Percentiles rank a stretch among this genome's conserved stretches.
These are phyloP conservation scores for Pogonus chalceus DNA, from an alignment of 1,140 invertebrate species.

Conservation along the genomic window DNA sequence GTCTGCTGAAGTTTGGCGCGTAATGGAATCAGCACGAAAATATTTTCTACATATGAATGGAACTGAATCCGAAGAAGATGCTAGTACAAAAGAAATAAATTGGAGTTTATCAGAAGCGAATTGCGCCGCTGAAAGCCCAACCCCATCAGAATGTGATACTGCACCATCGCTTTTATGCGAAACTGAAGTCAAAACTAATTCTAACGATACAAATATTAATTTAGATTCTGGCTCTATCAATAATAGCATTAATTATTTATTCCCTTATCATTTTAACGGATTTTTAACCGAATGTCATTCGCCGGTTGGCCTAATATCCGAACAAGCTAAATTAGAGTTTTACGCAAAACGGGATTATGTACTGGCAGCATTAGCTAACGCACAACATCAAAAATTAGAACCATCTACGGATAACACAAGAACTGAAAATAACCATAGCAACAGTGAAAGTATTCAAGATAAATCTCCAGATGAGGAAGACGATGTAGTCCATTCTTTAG, in stretches of 20 bases:
- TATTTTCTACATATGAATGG: conserved; percentile 3
- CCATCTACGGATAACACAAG: background rate
- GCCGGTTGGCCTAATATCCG: background rate
- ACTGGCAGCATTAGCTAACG: background rate
- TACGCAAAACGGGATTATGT: conserved; percentile 1
- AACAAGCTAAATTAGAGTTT: background rate
- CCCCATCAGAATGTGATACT: background rate
- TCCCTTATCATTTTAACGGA: background rate
- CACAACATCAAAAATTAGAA: background rate
- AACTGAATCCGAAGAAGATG: background rate
- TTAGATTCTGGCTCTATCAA: background rate
- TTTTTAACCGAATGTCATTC: background rate
- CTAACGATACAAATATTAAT: background rate
- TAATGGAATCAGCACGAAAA: conserved; percentile 2
- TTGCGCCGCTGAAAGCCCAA: background rate
- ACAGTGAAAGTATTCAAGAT: background rate
- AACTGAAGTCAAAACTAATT: background rate
- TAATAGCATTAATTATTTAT: background rate
- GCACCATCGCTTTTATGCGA: background rate
- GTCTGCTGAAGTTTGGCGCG: background rate
- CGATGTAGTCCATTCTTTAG: background rate
- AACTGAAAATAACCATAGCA: background rate
- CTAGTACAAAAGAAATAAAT: background rate
- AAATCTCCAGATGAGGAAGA: background rate
- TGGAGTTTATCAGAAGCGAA: background rate